Evolutionary conservation across 1,140 invertebrate genomes (phyloP), one percentile per base, ranked within the genome.

Genomic region (Fopius arisanus): DNA sequence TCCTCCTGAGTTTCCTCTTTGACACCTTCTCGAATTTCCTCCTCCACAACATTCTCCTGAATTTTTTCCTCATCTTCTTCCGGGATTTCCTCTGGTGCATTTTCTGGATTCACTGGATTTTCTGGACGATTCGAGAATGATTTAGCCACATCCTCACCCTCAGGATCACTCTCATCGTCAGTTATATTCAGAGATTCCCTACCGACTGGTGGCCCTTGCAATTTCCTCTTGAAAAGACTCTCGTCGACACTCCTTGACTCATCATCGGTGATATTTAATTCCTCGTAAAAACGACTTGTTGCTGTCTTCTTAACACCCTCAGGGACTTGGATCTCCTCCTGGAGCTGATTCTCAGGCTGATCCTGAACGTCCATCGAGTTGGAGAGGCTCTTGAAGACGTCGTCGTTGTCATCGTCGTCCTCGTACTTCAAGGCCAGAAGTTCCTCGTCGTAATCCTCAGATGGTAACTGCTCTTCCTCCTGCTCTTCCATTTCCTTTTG

Each of bases 201-300:
- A 19, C 3, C 9, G 2, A 59, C 4, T 2, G 5, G 10, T 9
- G 37, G 4, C 19, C 29, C n/a, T 37, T 9, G 33, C 14, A 29
- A 1, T 7, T 48, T 37, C 14, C 40, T 40, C 23, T 9, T 16
- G 9, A 10, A 21, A 4, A 65, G 40, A 65, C 63, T 63, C 6
- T 51, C 67, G 14, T 74, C 66, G 1, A 48, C 63, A 43, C 75
- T 76, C n/a, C 43, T 75, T 4, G 70, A 85, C 16, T 87, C 86
- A 31, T 87, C 86, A 14, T 86, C 86, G 1, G 86, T 87, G 9
- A 87, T 85, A 16, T 84, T 82, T 0, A 77, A 75, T 5, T 79
- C 73, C 28, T 78, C 69, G 29, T 72, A 66, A 62, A 76, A 76
- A 70, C 31, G 43, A 14, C 40, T 26, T 6, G 54, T 70, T 19